Evolutionary conservation across 2,888 invertebrate genomes (phyloP).

Genomic region (Coronaproctus castanopsis): DNA sequence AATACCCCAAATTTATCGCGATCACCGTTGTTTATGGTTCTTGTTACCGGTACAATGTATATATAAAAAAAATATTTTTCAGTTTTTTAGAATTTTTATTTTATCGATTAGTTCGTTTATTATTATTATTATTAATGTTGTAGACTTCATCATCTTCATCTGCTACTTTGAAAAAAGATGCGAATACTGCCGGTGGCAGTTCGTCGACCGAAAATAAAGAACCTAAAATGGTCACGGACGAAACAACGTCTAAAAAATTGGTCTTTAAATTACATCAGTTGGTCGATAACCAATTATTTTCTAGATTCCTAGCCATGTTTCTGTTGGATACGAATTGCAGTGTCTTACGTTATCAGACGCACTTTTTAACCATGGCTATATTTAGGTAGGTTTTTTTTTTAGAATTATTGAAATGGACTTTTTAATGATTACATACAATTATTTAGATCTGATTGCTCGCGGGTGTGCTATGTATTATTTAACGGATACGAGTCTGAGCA

Average conservation of each 20-base stretch:
- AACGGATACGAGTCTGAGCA: too few species aligned
- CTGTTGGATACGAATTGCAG: conserved; percentile 82
- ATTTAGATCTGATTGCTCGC: too few species aligned
- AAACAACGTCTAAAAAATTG: conserved; percentile 19
- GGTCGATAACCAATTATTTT: conserved; percentile 26
- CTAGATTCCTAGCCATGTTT: conserved; percentile 69
- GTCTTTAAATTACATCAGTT: conserved; percentile 21
- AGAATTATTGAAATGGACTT: neutral
- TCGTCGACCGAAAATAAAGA: conserved; percentile 6
- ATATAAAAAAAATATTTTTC: too few species aligned
- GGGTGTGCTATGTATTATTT: too few species aligned
- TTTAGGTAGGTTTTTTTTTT: conserved; percentile 39
- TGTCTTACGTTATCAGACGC: conserved; percentile 86
- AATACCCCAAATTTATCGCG: too few species aligned
- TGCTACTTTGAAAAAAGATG: conserved; percentile 9
- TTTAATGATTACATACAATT: too few species aligned
- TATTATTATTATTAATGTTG: neutral
- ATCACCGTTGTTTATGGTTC: too few species aligned
- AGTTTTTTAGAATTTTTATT: too few species aligned
- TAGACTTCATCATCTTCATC: conserved; percentile 10
- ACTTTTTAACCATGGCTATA: conserved; percentile 61
- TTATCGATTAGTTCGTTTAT: too few species aligned
- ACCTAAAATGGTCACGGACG: conserved; percentile 15
- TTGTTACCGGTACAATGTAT: too few species aligned
- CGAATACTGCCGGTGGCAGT: neutral